phyloP scores from a whole-genome alignment of 1,140 invertebrate genomes.

The Schlechtendalia chinensis region DNA sequence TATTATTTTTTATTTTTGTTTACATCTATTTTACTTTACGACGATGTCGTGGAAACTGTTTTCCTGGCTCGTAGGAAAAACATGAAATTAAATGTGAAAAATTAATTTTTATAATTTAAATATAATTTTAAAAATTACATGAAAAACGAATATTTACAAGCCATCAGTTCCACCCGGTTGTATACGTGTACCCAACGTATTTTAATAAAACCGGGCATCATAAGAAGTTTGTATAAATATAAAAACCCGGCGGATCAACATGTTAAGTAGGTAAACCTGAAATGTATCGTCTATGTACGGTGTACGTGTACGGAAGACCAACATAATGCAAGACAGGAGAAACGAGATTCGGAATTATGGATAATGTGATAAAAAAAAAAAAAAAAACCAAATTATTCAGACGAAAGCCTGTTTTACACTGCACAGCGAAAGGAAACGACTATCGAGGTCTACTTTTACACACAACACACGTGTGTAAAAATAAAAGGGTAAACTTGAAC shows the following conservation, averaged over 20 bases:
- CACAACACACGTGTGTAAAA: neutral
- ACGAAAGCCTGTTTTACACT: conserved; percentile 30
- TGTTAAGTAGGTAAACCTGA: conserved; percentile 44
- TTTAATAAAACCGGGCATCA: too few species aligned
- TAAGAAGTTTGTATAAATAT: neutral
- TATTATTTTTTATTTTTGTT: neutral
- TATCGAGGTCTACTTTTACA: neutral
- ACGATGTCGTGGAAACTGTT: neutral
- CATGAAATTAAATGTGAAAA: too few species aligned
- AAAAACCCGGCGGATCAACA: neutral
- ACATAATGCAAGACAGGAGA: neutral
- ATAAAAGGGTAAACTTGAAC: neutral
- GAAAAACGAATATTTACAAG: neutral
- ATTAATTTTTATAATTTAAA: too few species aligned
- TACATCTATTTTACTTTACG: too few species aligned
- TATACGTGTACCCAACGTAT: neutral
- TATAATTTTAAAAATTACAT: too few species aligned
- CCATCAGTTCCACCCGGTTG: neutral
- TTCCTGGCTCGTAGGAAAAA: neutral
- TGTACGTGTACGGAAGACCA: neutral
- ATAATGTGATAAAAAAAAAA: conserved; percentile 32
- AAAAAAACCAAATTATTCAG: conserved; percentile 23
- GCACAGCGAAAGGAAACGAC: neutral
- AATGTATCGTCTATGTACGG: neutral
- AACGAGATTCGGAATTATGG: conserved; percentile 29